Evolutionary conservation across 2,113 vertebrate genomes (phyloP), one percentile per base, ranked within the genome.

Genomic region (Okapia johnstoni): DNA sequence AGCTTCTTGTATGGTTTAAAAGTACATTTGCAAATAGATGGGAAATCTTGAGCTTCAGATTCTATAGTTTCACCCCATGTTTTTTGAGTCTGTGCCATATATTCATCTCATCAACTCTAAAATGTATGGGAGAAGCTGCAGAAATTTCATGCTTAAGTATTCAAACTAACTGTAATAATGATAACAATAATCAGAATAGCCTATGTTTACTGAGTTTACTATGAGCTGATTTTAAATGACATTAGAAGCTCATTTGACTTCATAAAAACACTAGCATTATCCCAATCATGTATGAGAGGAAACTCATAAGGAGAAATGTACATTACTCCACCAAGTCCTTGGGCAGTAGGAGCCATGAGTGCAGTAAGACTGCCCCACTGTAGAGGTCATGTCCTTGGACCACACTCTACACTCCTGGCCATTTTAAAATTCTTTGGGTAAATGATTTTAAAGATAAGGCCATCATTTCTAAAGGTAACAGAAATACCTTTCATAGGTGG

Each of bases 301-400:
- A 58, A 23, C 46, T 11, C 1, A 46, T 36, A 54, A 80, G 58
- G 19, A n/a, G 7, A 40, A 88, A 10, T 4, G 54, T 60, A 70
- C 55, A 43, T 54, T 28, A 23, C 5, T 33, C 15, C 8, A 2
- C 54, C 46, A 7, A n/a, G 2, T 50, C 36, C 14, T 11, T 63
- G n/a, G 33, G 48, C 23, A 46, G 19, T 16, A 26, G 40, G 6
- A 77, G 1, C 4, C 19, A 3, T 3, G 7, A 9, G 2, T n/a
- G 28, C 4, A 54, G 11, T 14, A 11, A 90, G 17, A 52, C 21
- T 15, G 0, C 30, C 7, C 6, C 5, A 5, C 16, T 25, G 26
- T 9, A 17, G 19, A 25, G 6, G 0, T 3, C 7, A 8, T 52
- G 8, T 14, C 28, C 1, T 33, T 36, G 46, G 50, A 43, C 2